Percentiles rank a stretch among this genome's conserved stretches.
phyloP scores from a whole-genome alignment of 2,888 invertebrate species.

The Euspilapteryx auroguttella region DNA sequence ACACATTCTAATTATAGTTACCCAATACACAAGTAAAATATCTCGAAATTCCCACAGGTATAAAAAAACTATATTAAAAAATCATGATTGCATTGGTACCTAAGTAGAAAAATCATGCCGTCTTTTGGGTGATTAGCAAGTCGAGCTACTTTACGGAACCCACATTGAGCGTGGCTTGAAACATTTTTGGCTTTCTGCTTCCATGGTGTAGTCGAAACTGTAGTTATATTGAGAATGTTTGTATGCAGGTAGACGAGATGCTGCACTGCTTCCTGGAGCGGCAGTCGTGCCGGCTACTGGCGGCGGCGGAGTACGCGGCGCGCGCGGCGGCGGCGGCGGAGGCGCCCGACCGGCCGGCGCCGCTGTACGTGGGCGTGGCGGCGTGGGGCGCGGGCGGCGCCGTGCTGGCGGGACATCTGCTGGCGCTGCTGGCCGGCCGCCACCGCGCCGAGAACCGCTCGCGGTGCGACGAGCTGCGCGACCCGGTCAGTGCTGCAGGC shows the following conservation, averaged over 20 bases:
- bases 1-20: too few relatives aligned
- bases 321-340: slow-evolving; percentile 17
- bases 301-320: slow-evolving; percentile 49
- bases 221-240: too few relatives aligned
- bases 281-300: slow-evolving; percentile 67
- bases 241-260: slow-evolving; percentile 71
- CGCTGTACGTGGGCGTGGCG: slow-evolving; percentile 67
- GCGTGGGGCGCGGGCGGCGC: slow-evolving; percentile 47
- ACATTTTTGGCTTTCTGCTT: too few relatives aligned
- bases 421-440: slow-evolving; percentile 66
- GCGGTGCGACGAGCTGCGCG: slow-evolving; percentile 12
- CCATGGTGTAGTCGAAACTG: too few relatives aligned
- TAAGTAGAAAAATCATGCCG: too few relatives aligned
- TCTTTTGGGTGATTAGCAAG: too few relatives aligned
- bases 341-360: slow-evolving; percentile 24
- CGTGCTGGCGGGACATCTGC: slow-evolving; percentile 59
- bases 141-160: too few relatives aligned
- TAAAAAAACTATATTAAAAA: too few relatives aligned
- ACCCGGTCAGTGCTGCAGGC: slow-evolving; percentile 1
- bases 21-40: too few relatives aligned
- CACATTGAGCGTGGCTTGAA: too few relatives aligned
- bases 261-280: slow-evolving; percentile 76
- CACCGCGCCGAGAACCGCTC: slow-evolving; percentile 17
- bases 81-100: too few relatives aligned
- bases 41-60: too few relatives aligned